A percentile compares a stretch with the other conserved stretches of the same genome.
These are phyloP conservation scores for Athalia circularis DNA, from an alignment of 2,888 invertebrate genomes.

Conservation along the genomic window DNA sequence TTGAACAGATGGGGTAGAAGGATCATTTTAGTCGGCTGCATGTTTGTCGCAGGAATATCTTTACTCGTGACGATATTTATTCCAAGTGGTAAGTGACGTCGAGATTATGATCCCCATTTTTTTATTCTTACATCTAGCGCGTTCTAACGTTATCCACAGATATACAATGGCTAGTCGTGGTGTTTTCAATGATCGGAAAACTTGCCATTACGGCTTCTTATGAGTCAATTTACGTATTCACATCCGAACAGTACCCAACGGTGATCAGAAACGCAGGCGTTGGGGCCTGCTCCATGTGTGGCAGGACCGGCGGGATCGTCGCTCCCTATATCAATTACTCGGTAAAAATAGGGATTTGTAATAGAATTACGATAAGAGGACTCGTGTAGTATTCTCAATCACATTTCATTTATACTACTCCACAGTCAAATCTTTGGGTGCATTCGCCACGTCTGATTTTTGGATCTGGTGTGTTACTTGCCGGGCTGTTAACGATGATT, in stretches of 20 bases:
- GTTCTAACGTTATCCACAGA: too few species aligned
- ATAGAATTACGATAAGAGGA: neutral
- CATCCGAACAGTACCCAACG: neutral
- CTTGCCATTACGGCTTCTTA: too few species aligned
- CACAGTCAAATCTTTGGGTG: conserved; percentile 77
- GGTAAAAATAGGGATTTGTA: neutral
- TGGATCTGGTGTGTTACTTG: conserved; percentile 77
- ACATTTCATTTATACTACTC: neutral
- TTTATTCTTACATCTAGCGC: too few species aligned
- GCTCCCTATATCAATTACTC: neutral
- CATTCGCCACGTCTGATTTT: conserved; percentile 79
- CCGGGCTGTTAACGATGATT: conserved; percentile 77
- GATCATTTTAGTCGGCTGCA: too few species aligned
- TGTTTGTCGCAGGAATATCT: too few species aligned
- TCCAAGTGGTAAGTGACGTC: too few species aligned
- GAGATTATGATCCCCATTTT: too few species aligned
- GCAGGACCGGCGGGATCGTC: neutral
- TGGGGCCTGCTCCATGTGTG: neutral
- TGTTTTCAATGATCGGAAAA: too few species aligned
- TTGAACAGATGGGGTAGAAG: too few species aligned
- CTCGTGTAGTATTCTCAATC: neutral
- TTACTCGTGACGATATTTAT: too few species aligned
- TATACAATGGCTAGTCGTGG: too few species aligned
- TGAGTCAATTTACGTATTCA: too few species aligned
- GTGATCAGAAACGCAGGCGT: neutral